Percentiles rank a stretch among this genome's conserved stretches.
Evolutionary conservation across 2,797 vertebrate genomes (phyloP).

Genomic region (Rhodeus uyekii): DNA sequence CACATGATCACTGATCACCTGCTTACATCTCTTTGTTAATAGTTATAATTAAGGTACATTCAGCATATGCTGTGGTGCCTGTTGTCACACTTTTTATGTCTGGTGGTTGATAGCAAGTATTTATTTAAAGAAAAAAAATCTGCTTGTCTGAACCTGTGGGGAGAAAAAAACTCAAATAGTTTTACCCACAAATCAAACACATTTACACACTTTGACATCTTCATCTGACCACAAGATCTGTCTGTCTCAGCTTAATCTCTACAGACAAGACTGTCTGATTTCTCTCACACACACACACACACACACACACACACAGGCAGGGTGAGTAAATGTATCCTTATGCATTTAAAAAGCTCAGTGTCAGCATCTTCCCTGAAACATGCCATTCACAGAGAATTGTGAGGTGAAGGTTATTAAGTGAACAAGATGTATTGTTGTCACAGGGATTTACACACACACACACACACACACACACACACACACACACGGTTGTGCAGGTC

Average conservation of each 20-base stretch:
- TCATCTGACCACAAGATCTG: slow-evolving; percentile 34
- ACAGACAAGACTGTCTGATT: slow-evolving; percentile 27
- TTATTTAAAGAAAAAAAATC: background rate
- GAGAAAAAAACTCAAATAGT: background rate
- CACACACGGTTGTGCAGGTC: background rate
- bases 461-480: background rate
- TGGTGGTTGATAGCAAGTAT: slow-evolving; percentile 33
- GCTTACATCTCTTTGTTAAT: slow-evolving; percentile 6
- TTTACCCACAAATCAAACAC: slow-evolving; percentile 38
- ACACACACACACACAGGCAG: slow-evolving; percentile 50
- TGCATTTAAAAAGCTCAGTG: slow-evolving; percentile 47
- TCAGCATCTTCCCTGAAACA: slow-evolving; percentile 49
- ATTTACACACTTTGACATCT: background rate
- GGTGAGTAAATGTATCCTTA: slow-evolving; percentile 37
- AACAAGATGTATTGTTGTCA: slow-evolving; percentile 46
- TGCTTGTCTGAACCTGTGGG: slow-evolving; percentile 35
- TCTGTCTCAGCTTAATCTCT: slow-evolving; percentile 46
- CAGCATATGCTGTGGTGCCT: background rate
- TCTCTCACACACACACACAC: slow-evolving; percentile 60
- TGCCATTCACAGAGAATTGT: slow-evolving; percentile 42
- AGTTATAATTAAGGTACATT: slow-evolving; percentile 5
- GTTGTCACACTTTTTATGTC: slow-evolving; percentile 10
- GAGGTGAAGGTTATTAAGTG: slow-evolving; percentile 16
- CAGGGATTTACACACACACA: slow-evolving; percentile 9
- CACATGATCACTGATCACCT: slow-evolving; percentile 26